Base-by-base conservation (phyloP, 1,140 invertebrate genomes). In the Brachionus plicatilis region DNA sequence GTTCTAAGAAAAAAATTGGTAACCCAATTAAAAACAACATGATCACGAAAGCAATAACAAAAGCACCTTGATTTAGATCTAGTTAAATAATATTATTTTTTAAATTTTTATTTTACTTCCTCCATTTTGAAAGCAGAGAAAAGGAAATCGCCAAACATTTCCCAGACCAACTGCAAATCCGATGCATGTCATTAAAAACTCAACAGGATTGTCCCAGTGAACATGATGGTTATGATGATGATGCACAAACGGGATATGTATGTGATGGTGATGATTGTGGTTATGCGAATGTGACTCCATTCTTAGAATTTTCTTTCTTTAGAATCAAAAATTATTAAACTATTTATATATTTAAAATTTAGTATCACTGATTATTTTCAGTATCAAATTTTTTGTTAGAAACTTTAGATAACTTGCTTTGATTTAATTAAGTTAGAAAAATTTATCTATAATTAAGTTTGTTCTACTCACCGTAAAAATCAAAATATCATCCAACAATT, bases 101-200 rank as follows among this genome's bases (percentile, higher is more conserved):
- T 2, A 9, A 47, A n/a, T 11, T 53, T 85, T 83, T 83, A 29
- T 50, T 29, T 60, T 80, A 90, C 95, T 95, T 90, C 95, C 95
- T 72, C 96, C 96, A 90, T 97, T 96, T 88, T 95, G 94, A 90
- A 96, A 95, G 87, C 95, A 96, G 78, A 97, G 90, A 88, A 96
- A 97, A 9, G 96, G 96, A 91, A 97, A 98, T 87, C 95, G 92
- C 96, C 95, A 97, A 68, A 97, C 95, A 88, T 96, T 96, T 20
- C 95, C 95, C 17, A 97, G 92, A 0, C 91, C 91, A 0, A 91
- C 91, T 17, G 90, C 90, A 84, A 89, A 90, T 14, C 90, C 79
- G 12, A 82, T 82, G 41, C 56, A 66, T 43, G 79, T 82, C 79
- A 82, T 82, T 41, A 82, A 45, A 68, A 66, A 82, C 45, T 82